Percentiles rank a stretch among this genome's conserved stretches.
Conservation (phyloP, 2,797 vertebrate species). For the Gymnoscopelus braueri region DNA sequence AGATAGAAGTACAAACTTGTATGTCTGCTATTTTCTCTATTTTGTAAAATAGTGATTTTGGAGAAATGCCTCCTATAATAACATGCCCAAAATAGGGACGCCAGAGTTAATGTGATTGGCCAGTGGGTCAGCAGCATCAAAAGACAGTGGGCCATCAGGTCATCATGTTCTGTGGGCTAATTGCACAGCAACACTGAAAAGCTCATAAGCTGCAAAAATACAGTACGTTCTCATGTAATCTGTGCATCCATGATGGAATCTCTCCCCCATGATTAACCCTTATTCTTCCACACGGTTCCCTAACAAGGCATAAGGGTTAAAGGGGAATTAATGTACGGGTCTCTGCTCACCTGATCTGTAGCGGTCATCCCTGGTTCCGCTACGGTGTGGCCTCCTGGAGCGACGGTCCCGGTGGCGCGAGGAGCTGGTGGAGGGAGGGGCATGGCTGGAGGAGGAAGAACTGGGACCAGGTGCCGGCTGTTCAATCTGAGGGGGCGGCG, state of each 20-base stretch:
- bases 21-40: too few relatives aligned
- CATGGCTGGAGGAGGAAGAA: constrained; percentile 75
- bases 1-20: too few relatives aligned
- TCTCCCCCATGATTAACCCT: too few relatives aligned
- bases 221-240: not conserved
- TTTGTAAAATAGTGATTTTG: too few relatives aligned
- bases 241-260: not conserved
- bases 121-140: constrained; percentile 23
- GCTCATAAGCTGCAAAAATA: too few relatives aligned
- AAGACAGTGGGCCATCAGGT: constrained; percentile 27
- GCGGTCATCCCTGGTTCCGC: constrained; percentile 93
- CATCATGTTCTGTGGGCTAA: not conserved
- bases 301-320: too few relatives aligned
- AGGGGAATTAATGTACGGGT: not conserved
- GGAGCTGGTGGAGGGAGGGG: constrained; percentile 77
- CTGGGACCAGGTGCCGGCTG: constrained; percentile 82
- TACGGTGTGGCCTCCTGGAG: constrained; percentile 86
- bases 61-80: too few relatives aligned
- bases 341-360: constrained; percentile 87
- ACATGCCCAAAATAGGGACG: too few relatives aligned
- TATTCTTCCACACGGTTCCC: too few relatives aligned
- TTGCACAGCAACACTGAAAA: not conserved
- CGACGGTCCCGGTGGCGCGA: constrained; percentile 87
- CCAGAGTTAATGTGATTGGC: not conserved
- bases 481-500: constrained; percentile 85